Conservation (phyloP, 2,113 vertebrate genomes). For the Dendropsophus ebraccatus region DNA sequence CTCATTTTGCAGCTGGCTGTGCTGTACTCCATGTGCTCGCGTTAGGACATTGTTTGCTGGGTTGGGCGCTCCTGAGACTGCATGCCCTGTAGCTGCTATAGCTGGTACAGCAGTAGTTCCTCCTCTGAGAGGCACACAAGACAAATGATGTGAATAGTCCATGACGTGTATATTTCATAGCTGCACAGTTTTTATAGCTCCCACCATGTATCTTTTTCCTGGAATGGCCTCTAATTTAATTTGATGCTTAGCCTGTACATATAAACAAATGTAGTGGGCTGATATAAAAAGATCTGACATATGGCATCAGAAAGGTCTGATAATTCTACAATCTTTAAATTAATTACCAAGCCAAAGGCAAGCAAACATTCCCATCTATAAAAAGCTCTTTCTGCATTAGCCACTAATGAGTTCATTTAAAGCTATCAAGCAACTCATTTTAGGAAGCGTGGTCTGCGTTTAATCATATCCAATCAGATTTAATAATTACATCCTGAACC, state of each 20-base stretch:
- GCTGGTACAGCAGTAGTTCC: no score
- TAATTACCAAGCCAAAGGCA: conserved; percentile 82
- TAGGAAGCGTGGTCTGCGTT: conserved; percentile 73
- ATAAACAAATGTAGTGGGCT: conserved; percentile 68
- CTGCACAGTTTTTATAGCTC: neutral
- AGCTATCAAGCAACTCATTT: conserved; percentile 70
- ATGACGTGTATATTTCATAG: neutral
- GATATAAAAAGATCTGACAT: conserved; percentile 71
- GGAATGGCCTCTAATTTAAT: conserved; percentile 63
- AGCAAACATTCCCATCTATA: conserved; percentile 82
- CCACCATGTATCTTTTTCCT: neutral
- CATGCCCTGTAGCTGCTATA: no score
- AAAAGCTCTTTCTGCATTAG: conserved; percentile 75
- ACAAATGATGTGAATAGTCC: neutral
- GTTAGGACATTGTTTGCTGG: no score
- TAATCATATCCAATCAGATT: conserved; percentile 79
- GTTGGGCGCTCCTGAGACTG: no score
- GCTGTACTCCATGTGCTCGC: no score
- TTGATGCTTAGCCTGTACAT: conserved; percentile 67
- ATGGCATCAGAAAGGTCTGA: conserved; percentile 74
- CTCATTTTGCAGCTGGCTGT: no score
- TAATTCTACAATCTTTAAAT: conserved; percentile 81
- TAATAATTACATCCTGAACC: conserved; percentile 74
- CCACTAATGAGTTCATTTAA: conserved; percentile 81
- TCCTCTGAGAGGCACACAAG: no score